These are phyloP conservation scores for Cromileptes altivelis DNA, from an alignment of 2,113 vertebrate genomes.

Conservation along the genomic window DNA sequence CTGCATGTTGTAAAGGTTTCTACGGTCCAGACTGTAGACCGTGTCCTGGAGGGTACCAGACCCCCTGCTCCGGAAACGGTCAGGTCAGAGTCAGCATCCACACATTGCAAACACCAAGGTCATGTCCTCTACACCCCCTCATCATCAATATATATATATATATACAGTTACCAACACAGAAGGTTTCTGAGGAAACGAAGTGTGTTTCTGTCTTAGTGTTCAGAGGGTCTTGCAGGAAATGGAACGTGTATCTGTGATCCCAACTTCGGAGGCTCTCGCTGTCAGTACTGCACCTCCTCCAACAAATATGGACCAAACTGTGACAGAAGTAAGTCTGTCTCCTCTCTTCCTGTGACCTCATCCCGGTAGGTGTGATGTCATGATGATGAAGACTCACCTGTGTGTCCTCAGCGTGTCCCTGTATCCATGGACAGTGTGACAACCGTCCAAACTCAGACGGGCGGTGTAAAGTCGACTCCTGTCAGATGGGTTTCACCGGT, in stretches of 20 bases:
- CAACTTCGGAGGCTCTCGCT: constrained; percentile 88
- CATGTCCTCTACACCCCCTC: neutral
- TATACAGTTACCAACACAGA: too few relatives aligned
- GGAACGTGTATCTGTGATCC: constrained; percentile 89
- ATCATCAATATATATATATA: too few relatives aligned
- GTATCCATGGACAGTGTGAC: constrained; percentile 88
- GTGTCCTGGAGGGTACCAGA: constrained; percentile 90
- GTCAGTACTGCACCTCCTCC: constrained; percentile 89
- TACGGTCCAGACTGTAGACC: constrained; percentile 89
- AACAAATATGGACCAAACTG: constrained; percentile 88
- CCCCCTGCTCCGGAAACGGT: constrained; percentile 90
- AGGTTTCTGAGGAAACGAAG: neutral
- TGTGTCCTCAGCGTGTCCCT: constrained; percentile 87
- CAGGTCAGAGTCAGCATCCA: constrained; percentile 81
- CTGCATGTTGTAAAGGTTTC: constrained; percentile 92
- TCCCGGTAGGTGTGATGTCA: neutral
- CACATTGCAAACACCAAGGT: too few relatives aligned
- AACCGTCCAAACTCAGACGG: constrained; percentile 86
- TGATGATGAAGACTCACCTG: neutral
- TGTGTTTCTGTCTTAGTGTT: constrained; percentile 80
- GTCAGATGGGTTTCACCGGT: constrained; percentile 83
- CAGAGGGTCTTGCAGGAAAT: constrained; percentile 87
- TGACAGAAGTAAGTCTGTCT: constrained; percentile 85
- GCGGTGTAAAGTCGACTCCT: constrained; percentile 86
- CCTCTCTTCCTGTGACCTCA: neutral